phyloP scores from a whole-genome alignment of 1,140 invertebrate genomes.

The Episyrphus balteatus region DNA sequence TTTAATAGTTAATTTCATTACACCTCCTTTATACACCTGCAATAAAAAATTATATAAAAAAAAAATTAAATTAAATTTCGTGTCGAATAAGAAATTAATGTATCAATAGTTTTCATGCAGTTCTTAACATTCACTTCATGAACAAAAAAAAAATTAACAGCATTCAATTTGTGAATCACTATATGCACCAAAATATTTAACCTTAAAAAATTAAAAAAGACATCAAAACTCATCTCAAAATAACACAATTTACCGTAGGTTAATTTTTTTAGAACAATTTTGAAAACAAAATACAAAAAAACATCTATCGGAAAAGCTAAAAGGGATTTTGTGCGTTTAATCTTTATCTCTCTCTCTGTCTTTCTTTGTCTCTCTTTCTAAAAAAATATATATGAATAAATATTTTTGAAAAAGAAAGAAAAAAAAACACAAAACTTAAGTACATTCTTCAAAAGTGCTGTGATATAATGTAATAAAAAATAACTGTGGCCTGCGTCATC shows the following conservation, averaged over 20 bases:
- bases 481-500: not conserved
- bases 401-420: constrained; percentile 1
- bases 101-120: not conserved
- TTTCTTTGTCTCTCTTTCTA: constrained; percentile 1
- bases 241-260: too few relatives aligned
- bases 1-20: too few relatives aligned
- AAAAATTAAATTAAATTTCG: not conserved
- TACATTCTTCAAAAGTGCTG: constrained; percentile 3
- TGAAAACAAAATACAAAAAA: too few relatives aligned
- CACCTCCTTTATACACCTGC: too few relatives aligned
- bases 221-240: too few relatives aligned
- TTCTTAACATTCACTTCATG: not conserved
- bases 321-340: constrained; percentile 32
- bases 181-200: not conserved
- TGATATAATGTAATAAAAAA: constrained; percentile 1
- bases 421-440: constrained; percentile 10
- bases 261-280: not conserved
- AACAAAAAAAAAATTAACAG: not conserved
- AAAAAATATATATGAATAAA: not conserved
- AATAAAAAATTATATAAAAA: too few relatives aligned
- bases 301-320: constrained; percentile 35
- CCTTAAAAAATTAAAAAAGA: not conserved
- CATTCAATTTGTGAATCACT: not conserved
- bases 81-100: not conserved
- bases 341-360: not conserved